These are phyloP conservation scores for Poeciliopsis occidentalis DNA, from an alignment of 2,113 vertebrate species.

Conservation along the genomic window DNA sequence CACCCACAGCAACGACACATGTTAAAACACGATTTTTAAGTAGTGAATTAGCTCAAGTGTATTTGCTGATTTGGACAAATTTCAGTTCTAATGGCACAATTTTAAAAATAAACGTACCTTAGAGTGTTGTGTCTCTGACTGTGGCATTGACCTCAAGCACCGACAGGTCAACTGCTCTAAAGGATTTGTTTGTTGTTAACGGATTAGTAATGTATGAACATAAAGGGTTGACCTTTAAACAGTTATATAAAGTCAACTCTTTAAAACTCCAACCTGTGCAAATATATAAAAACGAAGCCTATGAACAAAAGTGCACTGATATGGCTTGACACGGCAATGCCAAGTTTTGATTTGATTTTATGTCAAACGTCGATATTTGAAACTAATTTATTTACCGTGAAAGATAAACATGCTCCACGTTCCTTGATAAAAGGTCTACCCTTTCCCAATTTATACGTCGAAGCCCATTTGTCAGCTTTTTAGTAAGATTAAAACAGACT, in stretches of 20 bases:
- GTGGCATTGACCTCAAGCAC: conserved; percentile 19
- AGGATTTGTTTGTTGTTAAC: conserved; percentile 67
- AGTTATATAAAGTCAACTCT: conserved; percentile 40
- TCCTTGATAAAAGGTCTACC: background rate
- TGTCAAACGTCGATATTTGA: background rate
- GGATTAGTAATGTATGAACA: conserved; percentile 65
- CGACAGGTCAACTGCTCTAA: conserved; percentile 28
- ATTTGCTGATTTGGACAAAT: background rate
- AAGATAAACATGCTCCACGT: background rate
- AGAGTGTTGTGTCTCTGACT: background rate
- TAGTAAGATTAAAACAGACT: background rate
- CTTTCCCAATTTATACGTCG: too few species aligned
- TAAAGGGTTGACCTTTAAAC: conserved; percentile 81
- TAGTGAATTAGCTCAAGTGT: background rate
- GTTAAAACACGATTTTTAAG: background rate
- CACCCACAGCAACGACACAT: background rate
- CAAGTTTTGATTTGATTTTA: background rate
- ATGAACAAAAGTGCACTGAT: background rate
- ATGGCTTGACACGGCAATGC: too few species aligned
- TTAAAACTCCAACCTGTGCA: conserved; percentile 30
- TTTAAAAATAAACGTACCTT: background rate
- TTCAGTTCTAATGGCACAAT: background rate
- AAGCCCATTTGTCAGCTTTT: background rate
- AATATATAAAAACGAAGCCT: background rate
- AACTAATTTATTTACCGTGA: background rate